phyloP scores from a whole-genome alignment of 2,113 vertebrate species.

The Patagioenas fasciata region DNA sequence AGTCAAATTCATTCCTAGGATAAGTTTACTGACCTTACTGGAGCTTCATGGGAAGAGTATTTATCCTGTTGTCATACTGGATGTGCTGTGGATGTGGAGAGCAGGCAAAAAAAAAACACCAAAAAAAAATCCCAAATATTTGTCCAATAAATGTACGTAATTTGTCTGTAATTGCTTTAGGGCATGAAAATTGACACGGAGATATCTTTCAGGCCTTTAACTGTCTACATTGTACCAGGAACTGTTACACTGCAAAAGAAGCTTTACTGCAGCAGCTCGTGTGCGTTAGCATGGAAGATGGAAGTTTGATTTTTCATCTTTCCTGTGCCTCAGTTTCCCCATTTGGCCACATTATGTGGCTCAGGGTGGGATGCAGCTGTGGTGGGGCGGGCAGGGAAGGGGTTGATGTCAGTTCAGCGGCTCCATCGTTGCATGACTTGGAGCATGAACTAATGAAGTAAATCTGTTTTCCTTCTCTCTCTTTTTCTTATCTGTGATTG shows the following conservation, averaged over 20 bases:
- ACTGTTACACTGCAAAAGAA: not conserved
- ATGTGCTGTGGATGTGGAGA: not conserved
- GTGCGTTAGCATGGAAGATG: not conserved
- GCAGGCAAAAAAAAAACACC: not conserved
- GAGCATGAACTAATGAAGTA: conserved; percentile 16
- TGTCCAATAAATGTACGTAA: not conserved
- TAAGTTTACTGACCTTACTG: not conserved
- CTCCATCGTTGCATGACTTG: not conserved
- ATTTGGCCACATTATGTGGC: not conserved
- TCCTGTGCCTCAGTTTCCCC: not conserved
- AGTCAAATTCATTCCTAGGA: not conserved
- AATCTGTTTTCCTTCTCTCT: conserved; percentile 30
- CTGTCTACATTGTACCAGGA: not conserved
- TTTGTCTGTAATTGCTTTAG: not conserved
- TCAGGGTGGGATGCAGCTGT: not conserved
- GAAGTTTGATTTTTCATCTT: not conserved
- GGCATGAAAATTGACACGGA: not conserved
- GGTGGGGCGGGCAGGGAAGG: not conserved
- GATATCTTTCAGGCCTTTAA: not conserved
- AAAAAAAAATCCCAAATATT: not conserved
- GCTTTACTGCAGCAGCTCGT: not conserved
- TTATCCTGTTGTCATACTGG: not conserved
- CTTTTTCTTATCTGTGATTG: conserved; percentile 32
- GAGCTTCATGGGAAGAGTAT: not conserved
- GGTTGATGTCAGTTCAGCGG: not conserved